Evolutionary conservation across 1,140 invertebrate genomes (phyloP).

Genomic region (Holcopasites calliopsidis): DNA sequence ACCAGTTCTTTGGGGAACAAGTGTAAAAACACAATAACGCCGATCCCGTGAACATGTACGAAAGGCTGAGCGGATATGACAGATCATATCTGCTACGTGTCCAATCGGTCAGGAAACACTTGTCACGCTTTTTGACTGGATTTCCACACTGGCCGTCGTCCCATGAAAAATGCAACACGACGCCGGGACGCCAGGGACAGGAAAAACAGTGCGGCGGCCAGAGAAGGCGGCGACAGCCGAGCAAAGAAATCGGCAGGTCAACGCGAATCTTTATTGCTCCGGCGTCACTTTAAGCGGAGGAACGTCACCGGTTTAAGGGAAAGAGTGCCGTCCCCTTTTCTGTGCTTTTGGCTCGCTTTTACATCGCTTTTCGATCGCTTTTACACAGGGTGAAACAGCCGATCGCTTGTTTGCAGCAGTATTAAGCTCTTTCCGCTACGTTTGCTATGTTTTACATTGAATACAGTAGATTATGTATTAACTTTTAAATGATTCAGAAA

Average conservation of each 20-base stretch:
- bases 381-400: no score
- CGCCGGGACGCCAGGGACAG: not conserved
- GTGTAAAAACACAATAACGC: not conserved
- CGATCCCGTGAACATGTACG: not conserved
- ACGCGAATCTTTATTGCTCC: constrained; percentile 5
- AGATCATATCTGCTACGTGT: not conserved
- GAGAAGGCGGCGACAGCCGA: not conserved
- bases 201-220: not conserved
- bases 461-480: no score
- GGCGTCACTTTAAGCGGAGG: not conserved
- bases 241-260: constrained; percentile 17
- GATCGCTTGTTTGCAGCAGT: no score
- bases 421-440: no score
- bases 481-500: no score
- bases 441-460: no score
- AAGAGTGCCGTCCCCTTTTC: not conserved
- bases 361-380: not conserved
- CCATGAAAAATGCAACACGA: constrained; percentile 35
- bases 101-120: constrained; percentile 2
- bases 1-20: not conserved
- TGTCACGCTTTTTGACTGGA: not conserved
- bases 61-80: not conserved
- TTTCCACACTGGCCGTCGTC: not conserved
- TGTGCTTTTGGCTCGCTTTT: not conserved
- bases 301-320: not conserved